phyloP scores from a whole-genome alignment of 2,113 vertebrate species.

The Apteryx owenii region DNA sequence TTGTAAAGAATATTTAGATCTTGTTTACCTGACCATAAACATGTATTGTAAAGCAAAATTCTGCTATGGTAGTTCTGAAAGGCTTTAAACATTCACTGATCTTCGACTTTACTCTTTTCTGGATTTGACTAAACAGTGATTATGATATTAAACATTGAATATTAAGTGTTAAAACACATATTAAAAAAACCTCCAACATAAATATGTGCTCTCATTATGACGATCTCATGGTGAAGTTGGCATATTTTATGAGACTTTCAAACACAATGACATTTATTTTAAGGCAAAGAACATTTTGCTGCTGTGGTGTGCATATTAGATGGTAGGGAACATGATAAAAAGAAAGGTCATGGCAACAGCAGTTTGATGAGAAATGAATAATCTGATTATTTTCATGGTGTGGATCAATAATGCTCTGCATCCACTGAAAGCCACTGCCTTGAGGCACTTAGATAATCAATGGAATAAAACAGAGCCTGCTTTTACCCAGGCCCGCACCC shows the following conservation, averaged over 20 bases:
- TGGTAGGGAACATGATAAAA: conserved; percentile 37
- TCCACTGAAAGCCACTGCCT: conserved; percentile 75
- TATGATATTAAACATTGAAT: background rate
- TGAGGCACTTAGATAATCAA: conserved; percentile 84
- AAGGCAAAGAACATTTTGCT: conserved; percentile 46
- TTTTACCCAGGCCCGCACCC: conserved; percentile 71
- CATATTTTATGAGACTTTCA: conserved; percentile 32
- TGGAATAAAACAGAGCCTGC: conserved; percentile 79
- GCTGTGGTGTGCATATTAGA: conserved; percentile 42
- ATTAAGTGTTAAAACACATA: background rate
- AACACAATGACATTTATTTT: conserved; percentile 65
- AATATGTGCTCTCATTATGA: background rate
- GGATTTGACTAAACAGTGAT: background rate
- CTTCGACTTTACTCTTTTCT: conserved; percentile 7
- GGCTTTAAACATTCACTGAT: background rate
- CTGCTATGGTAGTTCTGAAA: background rate
- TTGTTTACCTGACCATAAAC: background rate
- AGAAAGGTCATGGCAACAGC: conserved; percentile 69
- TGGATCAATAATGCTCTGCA: conserved; percentile 86
- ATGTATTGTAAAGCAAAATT: conserved; percentile 1
- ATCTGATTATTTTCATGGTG: conserved; percentile 87
- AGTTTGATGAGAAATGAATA: conserved; percentile 85
- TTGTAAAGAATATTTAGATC: background rate
- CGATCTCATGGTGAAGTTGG: conserved; percentile 27
- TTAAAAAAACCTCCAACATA: background rate